Base-by-base conservation (phyloP, 53 echinoderm and acorn worm genomes). In the Hippasteria phrygiana region DNA sequence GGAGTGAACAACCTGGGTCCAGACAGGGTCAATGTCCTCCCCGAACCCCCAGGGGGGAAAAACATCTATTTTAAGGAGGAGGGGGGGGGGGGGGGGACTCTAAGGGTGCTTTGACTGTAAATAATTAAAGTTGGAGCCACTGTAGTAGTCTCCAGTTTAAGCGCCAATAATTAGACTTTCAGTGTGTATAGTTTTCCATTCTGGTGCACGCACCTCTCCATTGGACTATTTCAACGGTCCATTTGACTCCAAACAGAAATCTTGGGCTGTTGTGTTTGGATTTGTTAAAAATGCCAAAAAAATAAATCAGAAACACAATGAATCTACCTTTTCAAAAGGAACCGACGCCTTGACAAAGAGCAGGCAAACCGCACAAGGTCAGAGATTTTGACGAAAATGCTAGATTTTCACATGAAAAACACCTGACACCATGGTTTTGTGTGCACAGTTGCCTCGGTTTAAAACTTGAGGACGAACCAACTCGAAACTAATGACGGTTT, bases 1-100 rank as follows among this genome's bases (percentile, higher is more conserved):
- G 70, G 85, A 85, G 85, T 85, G 85, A 85, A 85, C 85, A 85
- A 85, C 85, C 85, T 85, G 51, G 85, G 85, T 33, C 85, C 71
- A 85, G 85, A 85, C 85, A 85, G 85, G 85, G 85, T 85, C 85
- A 85, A 47, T 71, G 85, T 85, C 85, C 85, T 85, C 20, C 70
- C 69, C 33, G 37, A 26, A 55, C 70, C 65, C 73, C 27, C 73
- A 40, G 24, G 51, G 75, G 43, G 75, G 75, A 33, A 75, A 50
- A 50, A 50, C 75, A 75, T 75, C 75, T 75, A 75, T 75, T 71
- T 53, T 85, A 39, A 56, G 78, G 36, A n/a, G n/a, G 71, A 38
- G 71, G 16, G n/a, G 39, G 71, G 71, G 39, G 62, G 73, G 43
- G 43, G 62, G 71, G 85, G 70, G 50, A 47, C 36, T 37, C 46